phyloP scores from a whole-genome alignment of 2,797 vertebrate species.

The Macroramphosus scolopax region DNA sequence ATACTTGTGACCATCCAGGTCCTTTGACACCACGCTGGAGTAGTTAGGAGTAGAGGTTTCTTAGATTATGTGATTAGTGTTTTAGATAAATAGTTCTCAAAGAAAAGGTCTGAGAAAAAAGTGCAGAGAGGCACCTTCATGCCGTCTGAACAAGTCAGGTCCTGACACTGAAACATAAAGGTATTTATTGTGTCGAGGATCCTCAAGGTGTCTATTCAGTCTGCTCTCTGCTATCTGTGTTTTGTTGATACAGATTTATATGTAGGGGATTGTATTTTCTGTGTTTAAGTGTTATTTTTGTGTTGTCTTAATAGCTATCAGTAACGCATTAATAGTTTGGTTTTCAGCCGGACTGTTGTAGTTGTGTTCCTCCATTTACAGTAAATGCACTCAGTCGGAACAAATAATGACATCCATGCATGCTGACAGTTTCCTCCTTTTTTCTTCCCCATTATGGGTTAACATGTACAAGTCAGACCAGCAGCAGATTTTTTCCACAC shows the following conservation, averaged over 20 bases:
- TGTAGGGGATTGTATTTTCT: background rate
- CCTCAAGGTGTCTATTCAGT: constrained; percentile 24
- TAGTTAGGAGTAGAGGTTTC: constrained; percentile 47
- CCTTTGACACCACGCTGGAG: constrained; percentile 44
- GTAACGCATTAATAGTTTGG: background rate
- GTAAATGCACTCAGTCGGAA: background rate
- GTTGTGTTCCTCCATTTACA: too few species aligned
- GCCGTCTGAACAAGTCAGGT: constrained; percentile 71
- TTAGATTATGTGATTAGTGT: constrained; percentile 30
- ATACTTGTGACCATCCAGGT: constrained; percentile 25
- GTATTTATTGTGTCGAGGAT: constrained; percentile 61
- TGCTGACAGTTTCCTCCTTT: background rate
- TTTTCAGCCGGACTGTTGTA: background rate
- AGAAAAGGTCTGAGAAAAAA: constrained; percentile 31
- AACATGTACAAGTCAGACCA: background rate
- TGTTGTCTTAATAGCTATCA: constrained; percentile 6
- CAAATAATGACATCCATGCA: background rate
- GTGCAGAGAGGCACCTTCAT: constrained; percentile 23
- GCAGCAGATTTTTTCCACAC: background rate
- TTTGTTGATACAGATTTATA: constrained; percentile 4
- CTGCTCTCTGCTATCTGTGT: constrained; percentile 4
- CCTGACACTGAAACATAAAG: constrained; percentile 66
- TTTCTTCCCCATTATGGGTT: background rate
- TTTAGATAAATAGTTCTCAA: constrained; percentile 5
- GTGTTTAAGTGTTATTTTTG: constrained; percentile 7